Evolutionary conservation across 2,113 vertebrate species (phyloP).

Genomic region (Cariama cristata): DNA sequence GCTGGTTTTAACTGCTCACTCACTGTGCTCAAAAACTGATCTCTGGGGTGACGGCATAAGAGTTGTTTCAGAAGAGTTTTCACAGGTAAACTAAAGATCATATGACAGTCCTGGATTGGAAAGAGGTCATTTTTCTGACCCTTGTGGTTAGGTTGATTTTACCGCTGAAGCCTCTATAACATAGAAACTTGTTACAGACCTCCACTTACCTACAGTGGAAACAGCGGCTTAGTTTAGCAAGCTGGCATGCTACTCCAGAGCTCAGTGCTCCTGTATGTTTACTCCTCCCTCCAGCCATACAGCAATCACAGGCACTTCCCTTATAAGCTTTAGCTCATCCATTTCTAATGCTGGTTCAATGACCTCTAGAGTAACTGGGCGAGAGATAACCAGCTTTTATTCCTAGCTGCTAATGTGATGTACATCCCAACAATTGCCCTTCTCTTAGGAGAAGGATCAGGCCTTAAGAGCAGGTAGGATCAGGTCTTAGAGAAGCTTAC

Average conservation of each 20-base stretch:
- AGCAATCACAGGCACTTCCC: background rate
- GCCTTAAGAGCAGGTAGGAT: constrained; percentile 21
- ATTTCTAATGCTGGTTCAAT: constrained; percentile 18
- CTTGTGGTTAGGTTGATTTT: background rate
- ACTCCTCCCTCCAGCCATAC: background rate
- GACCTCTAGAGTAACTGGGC: background rate
- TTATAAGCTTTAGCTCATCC: constrained; percentile 1
- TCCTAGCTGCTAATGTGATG: constrained; percentile 1
- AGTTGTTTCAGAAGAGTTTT: background rate
- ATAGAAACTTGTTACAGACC: background rate
- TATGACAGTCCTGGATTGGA: background rate
- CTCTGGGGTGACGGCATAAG: background rate
- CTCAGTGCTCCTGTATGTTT: background rate
- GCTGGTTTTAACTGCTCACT: background rate
- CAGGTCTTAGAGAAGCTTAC: constrained; percentile 29
- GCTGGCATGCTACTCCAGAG: background rate
- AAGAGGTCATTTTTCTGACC: constrained; percentile 24
- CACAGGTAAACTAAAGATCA: background rate
- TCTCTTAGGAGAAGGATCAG: constrained; percentile 28
- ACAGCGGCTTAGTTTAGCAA: constrained; percentile 10
- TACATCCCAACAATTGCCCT: constrained; percentile 1
- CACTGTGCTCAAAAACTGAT: rapidly evolving
- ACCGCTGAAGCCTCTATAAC: background rate
- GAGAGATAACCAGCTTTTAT: constrained; percentile 53
- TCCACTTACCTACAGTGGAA: background rate